Conservation (phyloP, 2,888 invertebrate genomes). For the Sarcophaga rosellei region DNA sequence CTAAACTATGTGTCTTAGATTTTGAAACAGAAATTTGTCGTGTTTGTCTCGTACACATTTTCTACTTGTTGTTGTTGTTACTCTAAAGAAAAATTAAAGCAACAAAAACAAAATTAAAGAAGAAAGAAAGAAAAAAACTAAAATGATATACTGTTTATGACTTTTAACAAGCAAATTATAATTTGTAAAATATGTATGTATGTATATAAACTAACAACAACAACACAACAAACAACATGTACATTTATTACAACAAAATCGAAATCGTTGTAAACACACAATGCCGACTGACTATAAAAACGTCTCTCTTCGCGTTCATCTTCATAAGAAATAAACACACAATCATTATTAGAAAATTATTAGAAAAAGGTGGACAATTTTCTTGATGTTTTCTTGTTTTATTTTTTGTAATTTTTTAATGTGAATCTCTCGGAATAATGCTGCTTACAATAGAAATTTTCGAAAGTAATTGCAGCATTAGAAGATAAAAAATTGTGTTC, state of each 20-base stretch:
- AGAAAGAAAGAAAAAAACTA: neutral
- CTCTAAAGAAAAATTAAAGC: neutral
- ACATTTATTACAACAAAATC: neutral
- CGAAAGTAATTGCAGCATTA: too few species aligned
- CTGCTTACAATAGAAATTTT: too few species aligned
- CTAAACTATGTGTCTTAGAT: neutral
- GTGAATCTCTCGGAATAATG: too few species aligned
- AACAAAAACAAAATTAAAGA: neutral
- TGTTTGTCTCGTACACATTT: neutral
- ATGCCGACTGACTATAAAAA: neutral
- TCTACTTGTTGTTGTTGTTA: neutral
- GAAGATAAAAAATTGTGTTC: too few species aligned
- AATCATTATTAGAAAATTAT: neutral
- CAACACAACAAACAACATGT: neutral
- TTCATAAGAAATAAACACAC: too few species aligned
- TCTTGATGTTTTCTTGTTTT: neutral
- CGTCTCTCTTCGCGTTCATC: neutral
- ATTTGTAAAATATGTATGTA: conserved; percentile 62
- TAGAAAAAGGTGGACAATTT: neutral
- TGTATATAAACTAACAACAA: conserved; percentile 14
- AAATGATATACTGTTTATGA: conserved; percentile 66
- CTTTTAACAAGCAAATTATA: conserved; percentile 66
- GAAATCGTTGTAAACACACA: neutral
- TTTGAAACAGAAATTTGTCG: neutral
- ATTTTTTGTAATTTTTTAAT: neutral